Evolutionary conservation across 2,888 invertebrate genomes (phyloP).

Genomic region (Tromatobia lineatoria): DNA sequence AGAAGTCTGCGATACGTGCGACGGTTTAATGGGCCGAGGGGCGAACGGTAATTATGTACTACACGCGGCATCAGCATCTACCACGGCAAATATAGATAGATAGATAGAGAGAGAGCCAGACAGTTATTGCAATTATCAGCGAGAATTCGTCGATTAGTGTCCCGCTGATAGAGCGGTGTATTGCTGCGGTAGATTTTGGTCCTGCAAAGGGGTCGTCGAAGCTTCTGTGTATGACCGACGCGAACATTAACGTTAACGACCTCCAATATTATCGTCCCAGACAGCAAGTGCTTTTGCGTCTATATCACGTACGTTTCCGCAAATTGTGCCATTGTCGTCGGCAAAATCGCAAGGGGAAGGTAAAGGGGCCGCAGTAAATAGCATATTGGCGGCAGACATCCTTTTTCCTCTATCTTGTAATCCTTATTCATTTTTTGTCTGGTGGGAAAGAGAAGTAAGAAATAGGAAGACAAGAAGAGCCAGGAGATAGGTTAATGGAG

Average conservation of each 20-base stretch:
- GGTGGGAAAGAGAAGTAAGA: neutral
- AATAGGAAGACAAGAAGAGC: neutral
- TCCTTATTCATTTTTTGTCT: slow-evolving; percentile 39
- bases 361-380: neutral
- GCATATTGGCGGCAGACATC: too few species aligned
- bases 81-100: slow-evolving; percentile 36
- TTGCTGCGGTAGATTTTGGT: slow-evolving; percentile 16
- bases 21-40: slow-evolving; percentile 59
- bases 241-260: slow-evolving; percentile 60
- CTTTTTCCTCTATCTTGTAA: neutral
- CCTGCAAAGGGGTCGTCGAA: slow-evolving; percentile 13
- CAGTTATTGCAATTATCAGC: slow-evolving; percentile 69
- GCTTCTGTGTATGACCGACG: slow-evolving; percentile 48
- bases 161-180: slow-evolving; percentile 10
- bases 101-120: slow-evolving; percentile 32
- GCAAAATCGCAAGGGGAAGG: neutral
- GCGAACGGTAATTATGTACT: slow-evolving; percentile 59
- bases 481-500: neutral
- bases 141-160: slow-evolving; percentile 66
- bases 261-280: slow-evolving; percentile 39
- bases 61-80: slow-evolving; percentile 31
- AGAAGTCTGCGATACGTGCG: slow-evolving; percentile 55
- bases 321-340: slow-evolving; percentile 1
- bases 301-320: slow-evolving; percentile 21
- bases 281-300: slow-evolving; percentile 19